Conservation (phyloP, 2,113 vertebrate genomes). For the Micronycteris hirsuta region DNA sequence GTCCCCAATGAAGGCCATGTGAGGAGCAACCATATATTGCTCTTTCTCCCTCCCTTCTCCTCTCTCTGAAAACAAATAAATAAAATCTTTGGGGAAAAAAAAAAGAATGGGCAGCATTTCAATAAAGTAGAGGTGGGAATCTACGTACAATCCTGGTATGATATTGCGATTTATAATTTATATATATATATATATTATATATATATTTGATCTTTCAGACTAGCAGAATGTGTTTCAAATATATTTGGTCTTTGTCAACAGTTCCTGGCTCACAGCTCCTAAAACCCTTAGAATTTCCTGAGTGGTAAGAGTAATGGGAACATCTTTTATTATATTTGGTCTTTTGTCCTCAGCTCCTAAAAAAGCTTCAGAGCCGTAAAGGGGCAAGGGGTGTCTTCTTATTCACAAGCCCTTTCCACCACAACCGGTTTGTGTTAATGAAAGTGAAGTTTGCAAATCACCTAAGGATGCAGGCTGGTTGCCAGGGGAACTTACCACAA, state of each 20-base stretch:
- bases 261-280: not conserved
- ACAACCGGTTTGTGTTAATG: not conserved
- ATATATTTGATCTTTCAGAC: not conserved
- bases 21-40: no score
- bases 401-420: not conserved
- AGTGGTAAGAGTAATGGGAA: not conserved
- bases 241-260: not conserved
- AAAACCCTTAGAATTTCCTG: not conserved
- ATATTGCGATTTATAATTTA: not conserved
- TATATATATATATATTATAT: not conserved
- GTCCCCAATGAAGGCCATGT: no score
- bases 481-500: not conserved
- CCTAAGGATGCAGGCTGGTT: not conserved
- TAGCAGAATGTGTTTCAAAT: not conserved
- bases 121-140: not conserved
- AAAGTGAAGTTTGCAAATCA: not conserved
- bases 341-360: not conserved
- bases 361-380: not conserved
- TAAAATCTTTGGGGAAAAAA: no score
- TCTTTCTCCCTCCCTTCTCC: no score
- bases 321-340: not conserved
- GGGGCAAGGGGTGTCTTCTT: not conserved
- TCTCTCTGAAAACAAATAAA: no score
- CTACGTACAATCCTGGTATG: not conserved
- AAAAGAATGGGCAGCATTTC: not conserved